phyloP scores from a whole-genome alignment of 2,888 invertebrate species.

The Chirona hameri region DNA sequence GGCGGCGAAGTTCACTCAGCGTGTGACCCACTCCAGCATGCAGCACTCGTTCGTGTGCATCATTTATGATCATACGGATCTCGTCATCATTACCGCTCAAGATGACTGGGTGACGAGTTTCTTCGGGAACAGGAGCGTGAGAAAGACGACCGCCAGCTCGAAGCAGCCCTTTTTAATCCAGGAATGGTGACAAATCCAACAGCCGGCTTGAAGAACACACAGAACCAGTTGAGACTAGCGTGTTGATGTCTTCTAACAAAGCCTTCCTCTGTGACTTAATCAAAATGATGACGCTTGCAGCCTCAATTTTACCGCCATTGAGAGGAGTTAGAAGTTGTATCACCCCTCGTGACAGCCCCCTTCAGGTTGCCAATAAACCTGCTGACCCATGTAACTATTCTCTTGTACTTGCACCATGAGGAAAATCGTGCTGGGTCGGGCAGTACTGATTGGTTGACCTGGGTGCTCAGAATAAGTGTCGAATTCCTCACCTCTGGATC shows the following conservation, averaged over 20 bases:
- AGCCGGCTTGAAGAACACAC: neutral
- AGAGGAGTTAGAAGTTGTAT: neutral
- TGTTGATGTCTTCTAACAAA: neutral
- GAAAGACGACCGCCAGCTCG: too few relatives aligned
- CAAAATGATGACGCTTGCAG: neutral
- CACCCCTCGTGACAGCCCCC: neutral
- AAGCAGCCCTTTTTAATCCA: neutral
- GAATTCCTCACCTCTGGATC: neutral
- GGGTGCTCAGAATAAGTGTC: neutral
- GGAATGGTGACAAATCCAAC: neutral
- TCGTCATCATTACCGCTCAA: neutral
- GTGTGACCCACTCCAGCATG: too few relatives aligned
- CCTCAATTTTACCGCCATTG: neutral
- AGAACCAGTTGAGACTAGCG: neutral
- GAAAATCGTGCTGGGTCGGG: neutral
- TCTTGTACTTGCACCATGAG: neutral
- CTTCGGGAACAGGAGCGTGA: too few relatives aligned
- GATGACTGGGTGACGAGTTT: too few relatives aligned
- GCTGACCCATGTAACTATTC: neutral
- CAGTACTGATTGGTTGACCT: neutral
- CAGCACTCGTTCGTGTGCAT: too few relatives aligned
- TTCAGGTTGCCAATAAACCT: neutral
- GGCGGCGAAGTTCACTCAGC: too few relatives aligned
- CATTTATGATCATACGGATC: too few relatives aligned
- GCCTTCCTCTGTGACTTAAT: neutral